Evolutionary conservation across 2,113 vertebrate species (phyloP), one percentile per base, ranked within the genome.

Genomic region (rabbit (Oryctolagus cuniculus)): DNA sequence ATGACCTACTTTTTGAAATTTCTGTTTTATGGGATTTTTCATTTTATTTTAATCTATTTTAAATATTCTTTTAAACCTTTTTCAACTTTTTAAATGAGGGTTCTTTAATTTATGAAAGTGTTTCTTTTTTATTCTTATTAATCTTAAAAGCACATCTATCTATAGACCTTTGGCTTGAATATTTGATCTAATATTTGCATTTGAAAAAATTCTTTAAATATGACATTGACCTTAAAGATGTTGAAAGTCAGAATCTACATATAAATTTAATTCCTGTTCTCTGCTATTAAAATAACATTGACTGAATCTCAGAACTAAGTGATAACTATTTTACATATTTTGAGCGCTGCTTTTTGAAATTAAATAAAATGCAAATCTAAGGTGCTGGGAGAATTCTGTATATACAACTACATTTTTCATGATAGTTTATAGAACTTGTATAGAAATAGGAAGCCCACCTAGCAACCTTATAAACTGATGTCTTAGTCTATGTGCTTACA

Each of bases 211-310:
- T 79, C n/a, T 95, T 89, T 98, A 95, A 94, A 93, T 97, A 91
- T 38, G 49, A 87, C 96, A 96, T 96, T 98, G 96, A 98, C 96
- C 97, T 98, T 97, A 97, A 97, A 89, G 90, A 97, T 96, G 98
- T 97, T 96, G 94, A 96, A 98, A 95, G 95, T 97, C 84, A 85
- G 6, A 91, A 96, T 97, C 93, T 98, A 88, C 94, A 94, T 97
- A 73, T 29, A 97, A 94, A 96, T 96, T 95, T 95, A 96, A 96
- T 87, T 88, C 55, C 21, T 73, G 27, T 92, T 96, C 94, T 90
- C 74, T 92, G 1, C 78, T 92, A 85, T 94, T 96, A 92, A 97
- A 95, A 72, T 97, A 96, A 90, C 55, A 88, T 55, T 49, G 8
- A 27, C 4, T 36, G 36, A 80, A 38, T 93, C 88, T 97, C 89